A percentile compares a stretch with the other conserved stretches of the same genome.
Conservation (phyloP, 2,888 invertebrate species). For the Abscondita cerata region DNA sequence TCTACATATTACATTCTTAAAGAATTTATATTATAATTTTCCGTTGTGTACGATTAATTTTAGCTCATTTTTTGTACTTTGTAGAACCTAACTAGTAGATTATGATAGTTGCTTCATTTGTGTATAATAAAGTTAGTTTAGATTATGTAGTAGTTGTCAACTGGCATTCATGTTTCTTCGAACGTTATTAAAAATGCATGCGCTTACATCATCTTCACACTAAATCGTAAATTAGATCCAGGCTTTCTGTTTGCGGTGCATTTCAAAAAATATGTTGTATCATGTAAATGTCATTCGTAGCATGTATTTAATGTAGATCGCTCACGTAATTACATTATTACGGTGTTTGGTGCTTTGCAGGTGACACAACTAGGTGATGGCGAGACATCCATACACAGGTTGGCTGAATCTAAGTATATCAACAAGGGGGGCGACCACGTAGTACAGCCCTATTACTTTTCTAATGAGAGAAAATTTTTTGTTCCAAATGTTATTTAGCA, state of each 20-base stretch:
- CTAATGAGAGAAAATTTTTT: conserved; percentile 11
- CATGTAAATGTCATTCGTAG: conserved; percentile 13
- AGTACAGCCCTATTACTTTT: conserved; percentile 28
- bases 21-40: no score
- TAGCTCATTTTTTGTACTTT: no score
- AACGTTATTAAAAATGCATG: neutral
- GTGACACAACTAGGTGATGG: conserved; percentile 58
- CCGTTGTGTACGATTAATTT: no score
- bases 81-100: no score
- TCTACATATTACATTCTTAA: no score
- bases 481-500: conserved; percentile 10
- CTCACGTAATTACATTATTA: conserved; percentile 44
- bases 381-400: conserved; percentile 57
- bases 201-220: neutral
- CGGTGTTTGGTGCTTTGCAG: conserved; percentile 60
- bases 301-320: conserved; percentile 18
- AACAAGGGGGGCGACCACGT: conserved; percentile 54
- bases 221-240: neutral
- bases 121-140: no score
- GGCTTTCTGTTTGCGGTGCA: no score
- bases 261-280: no score
- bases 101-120: no score
- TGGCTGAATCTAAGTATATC: conserved; percentile 61
- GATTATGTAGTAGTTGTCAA: neutral
- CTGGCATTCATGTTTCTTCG: neutral